Percentiles rank a stretch among this genome's conserved stretches.
phyloP scores from a whole-genome alignment of 2,888 invertebrate species.

The Ecliptopera silaceata region DNA sequence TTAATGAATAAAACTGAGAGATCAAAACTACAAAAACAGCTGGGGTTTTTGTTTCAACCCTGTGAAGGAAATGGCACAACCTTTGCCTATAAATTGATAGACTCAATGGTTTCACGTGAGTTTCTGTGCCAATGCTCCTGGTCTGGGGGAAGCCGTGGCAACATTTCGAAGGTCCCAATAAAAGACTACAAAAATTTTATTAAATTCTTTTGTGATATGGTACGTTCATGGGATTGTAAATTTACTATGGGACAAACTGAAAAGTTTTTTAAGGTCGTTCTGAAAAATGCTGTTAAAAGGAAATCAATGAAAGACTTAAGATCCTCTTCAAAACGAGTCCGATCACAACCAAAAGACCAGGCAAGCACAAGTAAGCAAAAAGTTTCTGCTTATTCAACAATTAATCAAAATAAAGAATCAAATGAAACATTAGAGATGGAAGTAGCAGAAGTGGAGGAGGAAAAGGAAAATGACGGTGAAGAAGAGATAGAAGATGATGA shows the following conservation, averaged over 20 bases:
- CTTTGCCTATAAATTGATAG: conserved; percentile 23
- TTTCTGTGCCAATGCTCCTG: conserved; percentile 25
- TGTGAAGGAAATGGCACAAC: conserved; percentile 25
- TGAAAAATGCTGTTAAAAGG: conserved; percentile 22
- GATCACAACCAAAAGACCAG: conserved; percentile 17
- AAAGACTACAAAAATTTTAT: conserved; percentile 22
- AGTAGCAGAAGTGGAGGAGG: conserved; percentile 9
- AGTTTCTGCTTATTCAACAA: conserved; percentile 15
- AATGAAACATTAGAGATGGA: conserved; percentile 14
- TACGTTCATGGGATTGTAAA: conserved; percentile 21
- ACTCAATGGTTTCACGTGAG: conserved; percentile 21
- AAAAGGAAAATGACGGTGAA: conserved; percentile 1
- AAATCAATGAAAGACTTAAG: conserved; percentile 16
- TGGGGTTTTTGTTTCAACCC: conserved; percentile 23
- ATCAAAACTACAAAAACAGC: conserved; percentile 26
- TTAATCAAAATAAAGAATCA: conserved; percentile 18
- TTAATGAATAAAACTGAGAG: conserved; percentile 22
- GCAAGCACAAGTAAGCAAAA: conserved; percentile 14
- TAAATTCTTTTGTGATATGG: conserved; percentile 21
- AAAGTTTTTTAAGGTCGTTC: conserved; percentile 14
- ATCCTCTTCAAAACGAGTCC: conserved; percentile 18
- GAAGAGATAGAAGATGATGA: conserved; percentile 4
- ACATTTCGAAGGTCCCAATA: conserved; percentile 14
- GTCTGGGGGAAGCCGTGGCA: conserved; percentile 22
- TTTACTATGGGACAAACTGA: conserved; percentile 22